Evolutionary conservation across 2,888 invertebrate genomes (phyloP).

Genomic region (Drosophila prostipennis): DNA sequence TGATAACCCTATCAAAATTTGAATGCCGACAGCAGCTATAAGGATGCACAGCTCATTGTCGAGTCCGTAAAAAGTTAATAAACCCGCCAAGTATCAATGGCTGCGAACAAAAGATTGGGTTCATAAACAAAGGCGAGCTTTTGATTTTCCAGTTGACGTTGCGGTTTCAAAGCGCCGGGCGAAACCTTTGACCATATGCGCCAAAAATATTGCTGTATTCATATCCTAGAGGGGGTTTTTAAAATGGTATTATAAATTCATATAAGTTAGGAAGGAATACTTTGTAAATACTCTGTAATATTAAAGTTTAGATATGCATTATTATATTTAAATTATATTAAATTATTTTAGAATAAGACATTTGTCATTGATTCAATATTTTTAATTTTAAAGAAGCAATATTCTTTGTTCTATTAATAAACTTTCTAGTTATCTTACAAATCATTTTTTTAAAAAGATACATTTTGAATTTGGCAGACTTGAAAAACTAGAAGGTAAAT

Average conservation of each 20-base stretch:
- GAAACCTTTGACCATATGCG: conserved; percentile 77
- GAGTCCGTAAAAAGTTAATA: conserved; percentile 72
- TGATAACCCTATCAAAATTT: conserved; percentile 64
- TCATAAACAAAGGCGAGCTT: conserved; percentile 58
- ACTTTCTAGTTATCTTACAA: no score
- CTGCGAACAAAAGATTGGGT: conserved; percentile 55
- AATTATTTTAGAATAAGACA: no score
- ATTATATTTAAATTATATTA: no score
- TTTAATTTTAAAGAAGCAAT: no score
- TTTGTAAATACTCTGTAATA: background rate
- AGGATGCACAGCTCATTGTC: conserved; percentile 49
- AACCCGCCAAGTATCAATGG: conserved; percentile 52
- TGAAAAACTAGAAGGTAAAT: background rate
- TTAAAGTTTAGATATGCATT: background rate
- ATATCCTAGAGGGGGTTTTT: background rate
- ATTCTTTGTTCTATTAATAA: no score
- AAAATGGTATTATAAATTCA: background rate
- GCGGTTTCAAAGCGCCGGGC: conserved; percentile 68
- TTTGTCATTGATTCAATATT: no score
- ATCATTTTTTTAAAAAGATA: no score
- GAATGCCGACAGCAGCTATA: conserved; percentile 44
- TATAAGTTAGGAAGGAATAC: background rate
- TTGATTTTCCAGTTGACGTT: conserved; percentile 75
- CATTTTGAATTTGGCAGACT: no score
- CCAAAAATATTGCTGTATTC: conserved; percentile 43